Evolutionary conservation across 2,888 invertebrate species (phyloP).

Genomic region (Chesias legatella): DNA sequence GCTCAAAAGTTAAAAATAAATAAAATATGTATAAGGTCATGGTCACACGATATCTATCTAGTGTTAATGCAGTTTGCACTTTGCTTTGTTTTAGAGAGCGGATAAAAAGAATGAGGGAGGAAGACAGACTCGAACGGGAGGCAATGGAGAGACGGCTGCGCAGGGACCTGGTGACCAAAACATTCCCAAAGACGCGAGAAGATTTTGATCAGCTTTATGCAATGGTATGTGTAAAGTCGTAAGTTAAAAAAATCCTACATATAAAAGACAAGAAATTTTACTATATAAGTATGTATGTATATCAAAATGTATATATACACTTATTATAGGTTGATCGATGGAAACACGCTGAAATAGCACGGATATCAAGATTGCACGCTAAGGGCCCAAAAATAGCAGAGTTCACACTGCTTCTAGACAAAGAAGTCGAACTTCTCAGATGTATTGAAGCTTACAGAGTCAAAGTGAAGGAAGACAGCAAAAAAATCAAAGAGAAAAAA

Average conservation of each 20-base stretch:
- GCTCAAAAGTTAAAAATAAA: too few species aligned
- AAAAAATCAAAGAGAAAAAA: slow-evolving; percentile 80
- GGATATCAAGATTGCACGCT: slow-evolving; percentile 82
- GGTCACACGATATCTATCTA: too few species aligned
- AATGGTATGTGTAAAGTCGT: slow-evolving; percentile 57
- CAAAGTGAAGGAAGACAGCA: slow-evolving; percentile 80
- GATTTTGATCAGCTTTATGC: slow-evolving; percentile 88
- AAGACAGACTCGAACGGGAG: slow-evolving; percentile 72
- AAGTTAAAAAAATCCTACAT: not conserved
- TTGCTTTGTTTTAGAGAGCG: slow-evolving; percentile 49
- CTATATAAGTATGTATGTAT: too few species aligned
- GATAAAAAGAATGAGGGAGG: slow-evolving; percentile 75
- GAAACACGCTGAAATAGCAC: slow-evolving; percentile 82
- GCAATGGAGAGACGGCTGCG: slow-evolving; percentile 77
- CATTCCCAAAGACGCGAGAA: slow-evolving; percentile 84
- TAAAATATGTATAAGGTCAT: too few species aligned
- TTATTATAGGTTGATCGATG: slow-evolving; percentile 82
- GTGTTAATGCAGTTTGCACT: not conserved
- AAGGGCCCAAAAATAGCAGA: slow-evolving; percentile 86
- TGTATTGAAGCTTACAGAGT: slow-evolving; percentile 85
- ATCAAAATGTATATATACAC: not conserved
- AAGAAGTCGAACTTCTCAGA: slow-evolving; percentile 85
- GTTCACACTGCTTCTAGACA: slow-evolving; percentile 85
- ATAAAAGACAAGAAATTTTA: too few species aligned
- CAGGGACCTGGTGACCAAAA: slow-evolving; percentile 82